Conservation (phyloP, 1,140 invertebrate genomes). For the Lineus longissimus region DNA sequence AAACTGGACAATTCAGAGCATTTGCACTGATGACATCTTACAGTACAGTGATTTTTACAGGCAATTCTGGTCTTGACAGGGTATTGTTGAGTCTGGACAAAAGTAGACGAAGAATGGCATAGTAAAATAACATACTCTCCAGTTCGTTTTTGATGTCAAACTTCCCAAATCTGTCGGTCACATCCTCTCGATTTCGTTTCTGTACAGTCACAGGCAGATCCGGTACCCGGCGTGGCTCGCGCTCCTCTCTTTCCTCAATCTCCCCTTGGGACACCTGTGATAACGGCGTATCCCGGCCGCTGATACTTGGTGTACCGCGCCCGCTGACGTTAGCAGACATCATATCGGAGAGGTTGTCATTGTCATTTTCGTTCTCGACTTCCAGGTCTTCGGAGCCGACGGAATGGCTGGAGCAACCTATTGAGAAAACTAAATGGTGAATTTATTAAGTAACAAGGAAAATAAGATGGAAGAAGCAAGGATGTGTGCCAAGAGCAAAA, state of each 20-base stretch:
- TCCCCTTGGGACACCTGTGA: slow-evolving; percentile 63
- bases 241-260: slow-evolving; percentile 28
- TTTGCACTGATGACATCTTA: too few relatives aligned
- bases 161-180: slow-evolving; percentile 98
- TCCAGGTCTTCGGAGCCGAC: slow-evolving; percentile 74
- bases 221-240: slow-evolving; percentile 53
- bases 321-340: slow-evolving; percentile 86
- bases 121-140: slow-evolving; percentile 28
- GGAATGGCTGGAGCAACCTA: slow-evolving; percentile 89
- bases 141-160: slow-evolving; percentile 73
- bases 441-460: too few relatives aligned
- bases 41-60: too few relatives aligned
- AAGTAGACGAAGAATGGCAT: too few relatives aligned
- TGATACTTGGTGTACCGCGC: slow-evolving; percentile 76
- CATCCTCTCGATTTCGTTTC: slow-evolving; percentile 70
- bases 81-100: too few relatives aligned
- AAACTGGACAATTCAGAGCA: too few relatives aligned
- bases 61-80: too few relatives aligned
- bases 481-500: too few relatives aligned
- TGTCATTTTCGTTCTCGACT: slow-evolving; percentile 77
- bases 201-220: slow-evolving; percentile 62
- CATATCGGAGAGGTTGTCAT: slow-evolving; percentile 87
- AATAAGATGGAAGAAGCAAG: too few relatives aligned
- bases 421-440: too few relatives aligned
- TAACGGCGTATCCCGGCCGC: slow-evolving; percentile 88